Evolutionary conservation across 2,797 vertebrate species (phyloP).

Genomic region (Crenichthys baileyi): DNA sequence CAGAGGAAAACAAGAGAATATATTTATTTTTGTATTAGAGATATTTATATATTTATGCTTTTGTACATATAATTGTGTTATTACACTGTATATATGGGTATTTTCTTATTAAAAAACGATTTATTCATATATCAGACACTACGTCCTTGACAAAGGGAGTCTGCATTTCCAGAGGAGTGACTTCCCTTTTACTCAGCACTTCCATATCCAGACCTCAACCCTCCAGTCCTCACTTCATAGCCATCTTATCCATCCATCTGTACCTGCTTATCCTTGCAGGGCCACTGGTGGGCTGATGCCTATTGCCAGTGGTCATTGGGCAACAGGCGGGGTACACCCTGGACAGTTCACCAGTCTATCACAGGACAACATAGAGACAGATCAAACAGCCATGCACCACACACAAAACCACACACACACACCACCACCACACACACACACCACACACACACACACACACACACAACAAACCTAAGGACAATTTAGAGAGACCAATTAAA

Average conservation of each 20-base stretch:
- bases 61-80: slow-evolving; percentile 96
- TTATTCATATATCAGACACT: slow-evolving; percentile 54
- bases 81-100: slow-evolving; percentile 83
- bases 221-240: slow-evolving; percentile 37
- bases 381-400: no score
- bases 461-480: no score
- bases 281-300: no score
- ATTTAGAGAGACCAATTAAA: no score
- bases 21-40: slow-evolving; percentile 99
- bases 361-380: no score
- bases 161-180: slow-evolving; percentile 48
- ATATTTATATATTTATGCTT: slow-evolving; percentile 99
- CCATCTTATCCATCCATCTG: background rate
- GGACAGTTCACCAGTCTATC: no score
- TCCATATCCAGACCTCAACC: slow-evolving; percentile 34
- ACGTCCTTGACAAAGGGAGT: slow-evolving; percentile 58
- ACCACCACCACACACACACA: no score
- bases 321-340: no score
- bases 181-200: slow-evolving; percentile 64
- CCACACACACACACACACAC: no score
- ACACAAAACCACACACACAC: no score
- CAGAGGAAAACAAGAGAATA: slow-evolving; percentile 75
- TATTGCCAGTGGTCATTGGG: no score
- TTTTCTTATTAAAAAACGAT: slow-evolving; percentile 77
- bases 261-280: no score